Evolutionary conservation across 2,888 invertebrate genomes (phyloP).

Genomic region (Apamea crenata): DNA sequence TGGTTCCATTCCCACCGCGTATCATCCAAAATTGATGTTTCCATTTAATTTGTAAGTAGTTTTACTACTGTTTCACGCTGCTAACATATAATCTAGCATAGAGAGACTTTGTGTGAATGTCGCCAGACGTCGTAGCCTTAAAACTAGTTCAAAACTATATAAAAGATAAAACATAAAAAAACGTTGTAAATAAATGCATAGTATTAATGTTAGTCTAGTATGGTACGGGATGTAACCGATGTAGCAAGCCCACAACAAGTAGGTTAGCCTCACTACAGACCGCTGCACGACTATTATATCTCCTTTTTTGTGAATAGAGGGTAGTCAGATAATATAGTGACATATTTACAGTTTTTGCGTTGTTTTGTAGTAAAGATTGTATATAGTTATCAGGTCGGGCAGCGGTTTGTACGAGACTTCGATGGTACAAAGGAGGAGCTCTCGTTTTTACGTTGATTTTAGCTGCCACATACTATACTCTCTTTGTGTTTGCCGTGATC

Average conservation of each 20-base stretch:
- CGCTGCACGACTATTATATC: constrained; percentile 63
- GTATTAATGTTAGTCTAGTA: constrained; percentile 85
- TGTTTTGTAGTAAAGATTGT: constrained; percentile 36
- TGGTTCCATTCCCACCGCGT: constrained; percentile 66
- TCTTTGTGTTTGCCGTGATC: no score
- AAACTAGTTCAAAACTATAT: constrained; percentile 90
- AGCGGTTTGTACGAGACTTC: constrained; percentile 69
- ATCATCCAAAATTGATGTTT: constrained; percentile 79
- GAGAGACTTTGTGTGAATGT: constrained; percentile 84
- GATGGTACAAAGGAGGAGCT: constrained; percentile 81
- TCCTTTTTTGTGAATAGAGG: constrained; percentile 32
- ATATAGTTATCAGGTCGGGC: constrained; percentile 58
- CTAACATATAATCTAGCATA: constrained; percentile 80
- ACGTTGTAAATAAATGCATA: constrained; percentile 86
- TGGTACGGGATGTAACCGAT: constrained; percentile 81
- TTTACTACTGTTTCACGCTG: constrained; percentile 75
- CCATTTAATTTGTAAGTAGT: constrained; percentile 69
- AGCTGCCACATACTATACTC: constrained; percentile 43
- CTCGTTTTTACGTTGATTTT: constrained; percentile 60
- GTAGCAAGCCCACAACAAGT: constrained; percentile 78
- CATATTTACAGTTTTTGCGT: constrained; percentile 36
- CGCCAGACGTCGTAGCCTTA: constrained; percentile 89
- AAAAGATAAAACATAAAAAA: constrained; percentile 80
- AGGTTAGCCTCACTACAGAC: constrained; percentile 71
- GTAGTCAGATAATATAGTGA: constrained; percentile 37